These are phyloP conservation scores for Salpingus planirostris DNA, from an alignment of 2,888 invertebrate genomes.

Conservation along the genomic window DNA sequence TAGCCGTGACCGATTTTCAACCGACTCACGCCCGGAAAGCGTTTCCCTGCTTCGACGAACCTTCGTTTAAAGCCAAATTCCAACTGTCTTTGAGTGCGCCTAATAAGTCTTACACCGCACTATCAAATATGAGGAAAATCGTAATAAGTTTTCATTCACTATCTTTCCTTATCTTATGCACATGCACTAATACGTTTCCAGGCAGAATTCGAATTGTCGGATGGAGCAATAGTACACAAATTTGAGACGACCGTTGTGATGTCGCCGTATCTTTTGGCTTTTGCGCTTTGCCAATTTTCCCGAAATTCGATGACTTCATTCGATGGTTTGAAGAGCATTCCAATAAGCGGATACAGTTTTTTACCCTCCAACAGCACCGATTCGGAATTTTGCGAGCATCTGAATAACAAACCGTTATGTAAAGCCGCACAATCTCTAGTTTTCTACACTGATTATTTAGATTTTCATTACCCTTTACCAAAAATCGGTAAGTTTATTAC, in stretches of 20 bases:
- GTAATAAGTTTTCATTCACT: no score
- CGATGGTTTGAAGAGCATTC: no score
- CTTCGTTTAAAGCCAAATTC: constrained; percentile 26
- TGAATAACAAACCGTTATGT: no score
- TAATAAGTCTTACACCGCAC: constrained; percentile 20
- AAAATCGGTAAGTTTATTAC: constrained; percentile 25
- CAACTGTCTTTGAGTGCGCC: constrained; percentile 22
- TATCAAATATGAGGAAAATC: constrained; percentile 27
- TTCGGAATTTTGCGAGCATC: no score
- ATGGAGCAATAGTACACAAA: constrained; percentile 19
- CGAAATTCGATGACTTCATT: no score
- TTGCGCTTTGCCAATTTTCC: constrained; percentile 15
- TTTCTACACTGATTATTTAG: constrained; percentile 24
- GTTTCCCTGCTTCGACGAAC: constrained; percentile 29
- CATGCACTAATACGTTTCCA: neutral
- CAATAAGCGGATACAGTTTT: no score
- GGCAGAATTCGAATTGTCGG: constrained; percentile 10
- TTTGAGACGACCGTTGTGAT: constrained; percentile 23
- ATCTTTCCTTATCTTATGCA: neutral
- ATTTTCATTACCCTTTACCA: constrained; percentile 22
- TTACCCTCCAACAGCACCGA: no score
- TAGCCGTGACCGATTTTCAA: constrained; percentile 25
- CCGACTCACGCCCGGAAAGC: constrained; percentile 9
- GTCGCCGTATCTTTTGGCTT: constrained; percentile 25
- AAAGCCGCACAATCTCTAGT: neutral